Percentiles rank a stretch among this genome's conserved stretches.
These are phyloP conservation scores for Smithornis capensis DNA, from an alignment of 2,113 vertebrate species.

Conservation along the genomic window DNA sequence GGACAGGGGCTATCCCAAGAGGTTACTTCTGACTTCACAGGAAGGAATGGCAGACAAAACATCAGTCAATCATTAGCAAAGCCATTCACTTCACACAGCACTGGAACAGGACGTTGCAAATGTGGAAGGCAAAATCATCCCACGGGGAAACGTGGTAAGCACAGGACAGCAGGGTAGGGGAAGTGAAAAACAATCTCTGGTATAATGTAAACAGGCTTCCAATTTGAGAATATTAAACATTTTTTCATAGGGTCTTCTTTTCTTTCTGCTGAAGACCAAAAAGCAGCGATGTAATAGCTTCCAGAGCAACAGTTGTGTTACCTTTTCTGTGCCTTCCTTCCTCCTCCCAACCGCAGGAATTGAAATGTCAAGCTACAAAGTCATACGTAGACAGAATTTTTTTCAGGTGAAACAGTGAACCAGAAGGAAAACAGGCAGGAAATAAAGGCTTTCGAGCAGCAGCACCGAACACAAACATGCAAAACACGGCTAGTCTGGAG, in stretches of 20 bases:
- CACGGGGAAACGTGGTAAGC: rapidly evolving
- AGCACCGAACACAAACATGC: rapidly evolving
- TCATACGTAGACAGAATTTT: rapidly evolving
- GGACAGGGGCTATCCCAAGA: neutral
- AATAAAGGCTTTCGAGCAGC: neutral
- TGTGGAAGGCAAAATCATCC: neutral
- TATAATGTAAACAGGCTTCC: neutral
- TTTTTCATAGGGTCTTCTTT: neutral
- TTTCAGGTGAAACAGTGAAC: neutral
- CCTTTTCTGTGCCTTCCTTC: neutral
- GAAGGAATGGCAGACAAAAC: neutral
- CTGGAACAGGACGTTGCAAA: neutral
- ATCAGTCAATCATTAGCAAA: rapidly evolving
- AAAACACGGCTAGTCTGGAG: neutral
- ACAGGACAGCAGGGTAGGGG: neutral
- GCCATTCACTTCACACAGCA: neutral
- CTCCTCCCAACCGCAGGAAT: neutral
- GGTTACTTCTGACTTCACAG: neutral
- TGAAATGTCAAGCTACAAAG: neutral
- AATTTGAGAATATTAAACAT: neutral
- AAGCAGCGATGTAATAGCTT: neutral
- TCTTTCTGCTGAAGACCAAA: neutral
- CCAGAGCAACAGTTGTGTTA: neutral
- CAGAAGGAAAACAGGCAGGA: neutral
- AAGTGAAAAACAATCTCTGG: neutral